Conservation (phyloP, 2,888 invertebrate species). For the Rhabditoides inermis region DNA sequence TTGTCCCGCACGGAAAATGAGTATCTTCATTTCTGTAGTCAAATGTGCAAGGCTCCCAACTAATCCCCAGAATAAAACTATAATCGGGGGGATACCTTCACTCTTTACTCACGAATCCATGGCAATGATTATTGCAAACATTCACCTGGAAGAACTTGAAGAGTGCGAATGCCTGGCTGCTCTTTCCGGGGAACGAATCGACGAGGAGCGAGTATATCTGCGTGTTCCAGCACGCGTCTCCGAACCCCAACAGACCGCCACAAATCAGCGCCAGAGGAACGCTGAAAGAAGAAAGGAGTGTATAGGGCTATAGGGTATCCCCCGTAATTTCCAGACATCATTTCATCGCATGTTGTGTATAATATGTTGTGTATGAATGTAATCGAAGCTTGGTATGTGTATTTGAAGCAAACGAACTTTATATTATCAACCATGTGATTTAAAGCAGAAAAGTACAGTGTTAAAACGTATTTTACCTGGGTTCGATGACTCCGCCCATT, state of each 20-base stretch:
- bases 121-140: too few relatives aligned
- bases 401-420: too few relatives aligned
- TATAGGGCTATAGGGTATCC: neutral
- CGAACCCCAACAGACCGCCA: conserved; percentile 84
- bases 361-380: conserved; percentile 4
- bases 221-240: conserved; percentile 95
- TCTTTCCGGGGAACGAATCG: conserved; percentile 72
- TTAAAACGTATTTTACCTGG: conserved; percentile 8
- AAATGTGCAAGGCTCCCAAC: too few relatives aligned
- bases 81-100: too few relatives aligned
- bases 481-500: conserved; percentile 58
- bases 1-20: too few relatives aligned
- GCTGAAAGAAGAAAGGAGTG: conserved; percentile 39
- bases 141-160: conserved; percentile 85
- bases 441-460: too few relatives aligned
- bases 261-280: conserved; percentile 72
- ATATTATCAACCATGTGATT: too few relatives aligned
- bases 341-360: conserved; percentile 6
- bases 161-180: conserved; percentile 85
- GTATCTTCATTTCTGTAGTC: too few relatives aligned
- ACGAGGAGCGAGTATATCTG: conserved; percentile 81
- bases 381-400: too few relatives aligned
- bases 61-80: too few relatives aligned
- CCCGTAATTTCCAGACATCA: too few relatives aligned
- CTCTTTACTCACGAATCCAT: too few relatives aligned